These are phyloP conservation scores for Atopsyche davidsoni DNA, from an alignment of 1,140 invertebrate genomes.

Conservation along the genomic window DNA sequence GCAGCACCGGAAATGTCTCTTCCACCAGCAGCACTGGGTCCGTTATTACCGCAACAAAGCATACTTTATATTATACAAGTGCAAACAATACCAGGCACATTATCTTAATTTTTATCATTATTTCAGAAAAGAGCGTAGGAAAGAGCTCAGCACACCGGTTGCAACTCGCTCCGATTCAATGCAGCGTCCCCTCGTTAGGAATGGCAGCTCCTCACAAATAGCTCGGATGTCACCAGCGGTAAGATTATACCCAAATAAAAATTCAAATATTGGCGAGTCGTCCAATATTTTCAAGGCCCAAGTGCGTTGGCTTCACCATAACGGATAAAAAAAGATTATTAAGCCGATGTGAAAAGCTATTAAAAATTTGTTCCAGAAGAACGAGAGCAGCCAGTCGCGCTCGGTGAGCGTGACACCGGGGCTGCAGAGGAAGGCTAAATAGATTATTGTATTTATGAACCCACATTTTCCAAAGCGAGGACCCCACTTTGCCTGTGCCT, in stretches of 20 bases:
- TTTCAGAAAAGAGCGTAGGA: constrained; percentile 39
- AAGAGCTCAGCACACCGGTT: constrained; percentile 28
- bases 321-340: too few relatives aligned
- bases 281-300: too few relatives aligned
- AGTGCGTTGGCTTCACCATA: too few relatives aligned
- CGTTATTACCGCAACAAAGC: not conserved
- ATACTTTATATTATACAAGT: not conserved
- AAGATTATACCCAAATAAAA: too few relatives aligned
- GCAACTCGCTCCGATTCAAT: constrained; percentile 26
- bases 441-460: constrained; percentile 34
- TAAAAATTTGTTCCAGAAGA: constrained; percentile 28
- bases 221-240: constrained; percentile 22
- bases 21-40: constrained; percentile 63
- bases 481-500: constrained; percentile 11
- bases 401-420: constrained; percentile 44
- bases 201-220: constrained; percentile 36
- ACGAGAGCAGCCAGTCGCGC: constrained; percentile 31
- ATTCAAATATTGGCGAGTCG: too few relatives aligned
- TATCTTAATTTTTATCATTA: not conserved
- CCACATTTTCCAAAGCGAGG: constrained; percentile 22
- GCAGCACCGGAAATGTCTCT: constrained; percentile 33
- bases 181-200: constrained; percentile 37
- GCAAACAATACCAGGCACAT: not conserved
- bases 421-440: constrained; percentile 47
- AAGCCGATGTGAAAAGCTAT: too few relatives aligned